Evolutionary conservation across 2,113 vertebrate genomes (phyloP), one percentile per base, ranked within the genome.

Genomic region (Ramphastos sulfuratus): DNA sequence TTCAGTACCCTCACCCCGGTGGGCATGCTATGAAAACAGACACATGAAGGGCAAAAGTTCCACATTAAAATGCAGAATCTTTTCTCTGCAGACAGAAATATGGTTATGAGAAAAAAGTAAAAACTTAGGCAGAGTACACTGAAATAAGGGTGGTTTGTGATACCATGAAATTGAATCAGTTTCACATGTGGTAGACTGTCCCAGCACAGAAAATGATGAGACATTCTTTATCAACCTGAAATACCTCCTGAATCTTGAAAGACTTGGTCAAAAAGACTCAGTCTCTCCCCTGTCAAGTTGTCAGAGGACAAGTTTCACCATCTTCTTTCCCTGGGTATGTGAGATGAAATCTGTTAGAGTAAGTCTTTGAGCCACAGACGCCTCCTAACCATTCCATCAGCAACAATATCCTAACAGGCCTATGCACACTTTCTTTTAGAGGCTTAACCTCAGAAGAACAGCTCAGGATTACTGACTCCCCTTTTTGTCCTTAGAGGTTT

Each of bases 121-220:
- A 93, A 93, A 64, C 20, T 15, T 58, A 54, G 37, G 23, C 48
- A 93, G 76, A 87, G 21, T 48, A 63, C 58, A 28, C n/a, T 31
- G 91, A 52, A 31, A 81, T 81, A 85, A 88, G 10, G 0, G 0
- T 50, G 70, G 12, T 39, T 92, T 78, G 54, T 87, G 85, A 71
- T 65, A 90, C 79, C 77, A 86, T 90, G 90, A 93, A 93, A 96
- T 85, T 87, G 65, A 91, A 87, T 96, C 69, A 19, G 72, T 91
- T 96, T 87, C 93, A 94, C 76, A 93, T 83, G 69, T 83, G 87
- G 91, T 82, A 89, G 82, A 87, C 81, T 87, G 64, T 28, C 30
- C 48, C 42, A 71, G 64, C 28, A 87, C 19, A 91, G 64, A 91
- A 85, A 92, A 90, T 33, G 3, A 83, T 58, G 54, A 89, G 28